Base-by-base conservation (phyloP, 2,113 vertebrate species). In the Nothoprocta pentlandii region DNA sequence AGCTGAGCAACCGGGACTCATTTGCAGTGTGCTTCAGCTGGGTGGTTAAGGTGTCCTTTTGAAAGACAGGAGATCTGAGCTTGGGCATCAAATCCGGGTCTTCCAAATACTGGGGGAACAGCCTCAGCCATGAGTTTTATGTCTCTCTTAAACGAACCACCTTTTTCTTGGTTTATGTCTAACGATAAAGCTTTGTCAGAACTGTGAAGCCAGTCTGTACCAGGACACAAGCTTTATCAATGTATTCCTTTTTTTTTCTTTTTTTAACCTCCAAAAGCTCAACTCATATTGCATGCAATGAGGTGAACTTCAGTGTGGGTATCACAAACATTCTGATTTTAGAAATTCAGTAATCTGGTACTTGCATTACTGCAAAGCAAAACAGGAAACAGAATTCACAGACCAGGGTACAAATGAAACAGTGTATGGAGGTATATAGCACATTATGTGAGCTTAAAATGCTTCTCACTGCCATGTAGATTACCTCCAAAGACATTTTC, bases 161-260 rank as follows among this genome's bases (percentile, higher is more conserved):
- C 0, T 36, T 67, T 89, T 74, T 75, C 69, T 67, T 85, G 58
- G 30, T 22, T 46, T 71, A 2, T 34, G 26, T 68, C 78, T 32
- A 58, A 13, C 10, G 32, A 34, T 10, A 66, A 2, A 85, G 3
- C 25, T 76, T 81, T 14, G 12, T 47, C 64, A 79, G 17, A 1
- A 1, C 23, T 22, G 17, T 23, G 6, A 14, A 54, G 8, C 4
- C 32, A 28, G 39, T 41, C 32, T 64, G 42, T 1, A 0, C 16
- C 34, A 77, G 5, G 30, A 85, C 22, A 63, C 11, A 53, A 79
- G 16, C 2, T 49, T 80, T 39, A 32, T 8, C 66, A 53, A 7
- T 66, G 46, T 74, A 3, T 25, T 63, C 16, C 16, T 36, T 58
- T 74, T n/a, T 36, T 16, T 69, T 83, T 9, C 5, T 34, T 34